These are phyloP conservation scores for Auanema sp. DNA, from an alignment of 2,888 invertebrate genomes.

Conservation along the genomic window DNA sequence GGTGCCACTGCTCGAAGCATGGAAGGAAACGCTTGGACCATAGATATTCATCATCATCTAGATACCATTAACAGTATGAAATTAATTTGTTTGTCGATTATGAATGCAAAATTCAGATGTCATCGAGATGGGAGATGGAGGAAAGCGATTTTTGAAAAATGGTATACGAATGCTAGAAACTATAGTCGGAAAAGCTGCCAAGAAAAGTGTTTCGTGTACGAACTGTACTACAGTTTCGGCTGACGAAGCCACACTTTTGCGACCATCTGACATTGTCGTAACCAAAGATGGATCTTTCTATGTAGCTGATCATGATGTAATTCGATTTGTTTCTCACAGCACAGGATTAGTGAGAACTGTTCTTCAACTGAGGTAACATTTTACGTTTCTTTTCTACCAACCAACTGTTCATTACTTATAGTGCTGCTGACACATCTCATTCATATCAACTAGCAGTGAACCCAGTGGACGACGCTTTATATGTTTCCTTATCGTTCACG, in stretches of 20 bases:
- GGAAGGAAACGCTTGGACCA: conserved; percentile 78
- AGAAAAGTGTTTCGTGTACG: conserved; percentile 31
- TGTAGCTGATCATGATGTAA: conserved; percentile 62
- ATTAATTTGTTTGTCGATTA: conserved; percentile 14
- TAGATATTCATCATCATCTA: conserved; percentile 96
- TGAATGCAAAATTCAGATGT: conserved; percentile 73
- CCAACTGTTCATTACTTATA: conserved; percentile 67
- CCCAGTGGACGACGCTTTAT: conserved; percentile 90
- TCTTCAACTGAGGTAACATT: conserved; percentile 20
- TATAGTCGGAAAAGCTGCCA: conserved; percentile 25
- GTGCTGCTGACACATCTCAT: conserved; percentile 91
- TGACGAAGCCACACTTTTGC: conserved; percentile 71
- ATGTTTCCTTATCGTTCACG: conserved; percentile 91
- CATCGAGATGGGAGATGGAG: conserved; percentile 94
- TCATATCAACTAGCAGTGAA: conserved; percentile 92
- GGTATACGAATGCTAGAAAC: conserved; percentile 22
- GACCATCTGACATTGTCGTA: conserved; percentile 89
- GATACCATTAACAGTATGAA: conserved; percentile 88
- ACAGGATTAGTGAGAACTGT: conserved; percentile 28
- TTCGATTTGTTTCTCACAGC: conserved; percentile 74
- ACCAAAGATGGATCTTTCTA: conserved; percentile 95
- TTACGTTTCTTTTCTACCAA: conserved; percentile 9
- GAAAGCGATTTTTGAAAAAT: conserved; percentile 73
- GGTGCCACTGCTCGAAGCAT: conserved; percentile 30
- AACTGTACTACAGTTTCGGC: conserved; percentile 6